phyloP scores from a whole-genome alignment of 2,888 invertebrate species.

The Acleris laterana region DNA sequence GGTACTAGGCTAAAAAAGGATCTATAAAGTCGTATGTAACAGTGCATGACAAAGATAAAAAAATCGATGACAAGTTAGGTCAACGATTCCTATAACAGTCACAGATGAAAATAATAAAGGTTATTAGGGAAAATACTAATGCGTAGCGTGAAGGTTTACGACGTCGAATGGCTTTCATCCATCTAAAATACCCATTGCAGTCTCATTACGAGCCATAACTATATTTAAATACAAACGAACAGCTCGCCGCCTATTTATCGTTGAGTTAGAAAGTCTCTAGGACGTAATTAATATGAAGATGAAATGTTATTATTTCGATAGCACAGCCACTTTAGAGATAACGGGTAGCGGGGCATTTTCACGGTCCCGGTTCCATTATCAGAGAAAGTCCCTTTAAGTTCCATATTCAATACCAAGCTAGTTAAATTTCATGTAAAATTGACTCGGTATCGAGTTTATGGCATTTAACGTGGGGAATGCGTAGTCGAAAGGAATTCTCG shows the following conservation, averaged over 20 bases:
- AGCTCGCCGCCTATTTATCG: conserved; percentile 61
- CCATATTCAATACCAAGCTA: too few relatives aligned
- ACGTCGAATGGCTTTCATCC: conserved; percentile 57
- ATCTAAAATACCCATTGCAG: conserved; percentile 61
- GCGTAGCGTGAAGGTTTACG: conserved; percentile 19
- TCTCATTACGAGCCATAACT: conserved; percentile 66
- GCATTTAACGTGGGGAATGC: conserved; percentile 47
- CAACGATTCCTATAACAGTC: background rate
- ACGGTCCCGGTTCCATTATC: conserved; percentile 64
- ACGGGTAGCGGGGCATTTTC: conserved; percentile 52
- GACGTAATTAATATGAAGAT: conserved; percentile 76
- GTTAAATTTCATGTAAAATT: too few relatives aligned
- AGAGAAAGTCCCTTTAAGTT: conserved; percentile 69
- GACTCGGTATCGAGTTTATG: too few relatives aligned
- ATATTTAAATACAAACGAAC: conserved; percentile 49
- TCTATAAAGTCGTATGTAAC: too few relatives aligned
- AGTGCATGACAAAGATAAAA: too few relatives aligned
- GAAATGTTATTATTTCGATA: conserved; percentile 76
- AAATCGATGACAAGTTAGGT: too few relatives aligned
- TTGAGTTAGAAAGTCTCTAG: conserved; percentile 69
- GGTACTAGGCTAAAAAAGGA: too few relatives aligned
- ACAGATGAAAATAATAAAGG: background rate
- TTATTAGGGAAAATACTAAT: background rate
- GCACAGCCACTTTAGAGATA: conserved; percentile 57
- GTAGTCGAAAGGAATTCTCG: conserved; percentile 36